Base-by-base conservation (phyloP, 2,888 invertebrate genomes). In the Thyatira batis region DNA sequence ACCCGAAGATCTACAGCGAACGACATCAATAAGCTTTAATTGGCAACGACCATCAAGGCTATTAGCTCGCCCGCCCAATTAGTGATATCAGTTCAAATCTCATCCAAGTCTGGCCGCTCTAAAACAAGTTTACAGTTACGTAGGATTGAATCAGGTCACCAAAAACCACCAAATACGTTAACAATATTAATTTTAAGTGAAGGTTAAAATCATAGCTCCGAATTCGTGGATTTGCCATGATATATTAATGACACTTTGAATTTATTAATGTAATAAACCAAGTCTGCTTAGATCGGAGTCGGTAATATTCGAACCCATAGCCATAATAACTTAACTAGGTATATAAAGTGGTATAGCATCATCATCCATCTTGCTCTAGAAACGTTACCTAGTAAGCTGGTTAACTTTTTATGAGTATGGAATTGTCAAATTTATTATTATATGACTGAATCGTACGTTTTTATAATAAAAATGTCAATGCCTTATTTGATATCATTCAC, bases 21-120 rank as follows among this genome's bases (percentile, higher is more conserved):
- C 80, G 88, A 88, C 89, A 88, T 89, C 91, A 87, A 90, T 90
- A 89, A 85, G 80, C 79, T 75, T 82, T 89, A 89, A 91, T 91
- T 89, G 89, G 85, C 80, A 78, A 71, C 78, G 82, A 80, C 87
- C 85, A 85, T 87, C 87, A 80, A 72, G 78, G 82, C 85, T 82
- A 87, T 89, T 88, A 88, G 83, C 76, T 69, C 67, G 69, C 55
- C 65, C 71, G 64, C 69, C 83, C 88, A 87, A 89, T 89, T 88
- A 89, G 82, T 73, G 80, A 82, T 84, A 87, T 86, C 84, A 78
- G 79, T 59, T 62, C 61, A 55, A 61, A 67, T 64, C 67, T 65
- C 58, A 59, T 58, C 58, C 63, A 67, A 65, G 62, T 55, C 55
- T 48, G 57, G 61, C 58, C 53, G 48, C 57, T 53, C 45, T 50